phyloP scores from a whole-genome alignment of 2,113 vertebrate species.

The Indicator maculatus region DNA sequence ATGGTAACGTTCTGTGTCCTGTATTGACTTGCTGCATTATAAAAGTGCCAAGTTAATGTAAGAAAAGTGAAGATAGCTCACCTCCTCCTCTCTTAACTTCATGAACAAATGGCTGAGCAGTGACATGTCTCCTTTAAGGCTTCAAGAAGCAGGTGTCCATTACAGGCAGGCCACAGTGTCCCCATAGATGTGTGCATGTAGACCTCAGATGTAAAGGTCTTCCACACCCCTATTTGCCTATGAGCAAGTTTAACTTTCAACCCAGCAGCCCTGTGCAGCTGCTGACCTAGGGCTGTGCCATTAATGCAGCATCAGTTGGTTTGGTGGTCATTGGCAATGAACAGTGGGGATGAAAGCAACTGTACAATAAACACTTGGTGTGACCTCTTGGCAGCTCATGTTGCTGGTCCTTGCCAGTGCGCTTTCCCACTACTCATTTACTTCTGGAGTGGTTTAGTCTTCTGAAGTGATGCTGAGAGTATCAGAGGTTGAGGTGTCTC shows the following conservation, averaged over 20 bases:
- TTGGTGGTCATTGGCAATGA: background rate
- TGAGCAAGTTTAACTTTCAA: background rate
- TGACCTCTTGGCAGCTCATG: background rate
- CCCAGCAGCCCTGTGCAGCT: background rate
- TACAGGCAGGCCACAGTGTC: background rate
- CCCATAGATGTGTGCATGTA: background rate
- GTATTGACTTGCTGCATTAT: constrained; percentile 62
- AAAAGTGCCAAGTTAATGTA: constrained; percentile 62
- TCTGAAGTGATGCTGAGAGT: background rate
- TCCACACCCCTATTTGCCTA: background rate
- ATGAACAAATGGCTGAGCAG: background rate
- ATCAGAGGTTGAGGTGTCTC: background rate
- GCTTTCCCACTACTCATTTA: background rate
- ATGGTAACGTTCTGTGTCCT: constrained; percentile 65
- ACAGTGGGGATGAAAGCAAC: background rate
- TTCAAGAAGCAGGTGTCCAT: background rate
- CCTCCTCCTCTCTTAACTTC: constrained; percentile 42
- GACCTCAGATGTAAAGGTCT: background rate
- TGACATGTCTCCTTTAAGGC: background rate
- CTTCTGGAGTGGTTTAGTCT: background rate
- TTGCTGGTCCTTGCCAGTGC: background rate
- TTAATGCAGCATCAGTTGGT: background rate
- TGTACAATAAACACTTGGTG: background rate
- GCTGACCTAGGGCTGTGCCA: background rate
- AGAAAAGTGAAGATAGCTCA: constrained; percentile 57